Evolutionary conservation across 2,888 invertebrate species (phyloP).

Genomic region (Hydraecia micacea): DNA sequence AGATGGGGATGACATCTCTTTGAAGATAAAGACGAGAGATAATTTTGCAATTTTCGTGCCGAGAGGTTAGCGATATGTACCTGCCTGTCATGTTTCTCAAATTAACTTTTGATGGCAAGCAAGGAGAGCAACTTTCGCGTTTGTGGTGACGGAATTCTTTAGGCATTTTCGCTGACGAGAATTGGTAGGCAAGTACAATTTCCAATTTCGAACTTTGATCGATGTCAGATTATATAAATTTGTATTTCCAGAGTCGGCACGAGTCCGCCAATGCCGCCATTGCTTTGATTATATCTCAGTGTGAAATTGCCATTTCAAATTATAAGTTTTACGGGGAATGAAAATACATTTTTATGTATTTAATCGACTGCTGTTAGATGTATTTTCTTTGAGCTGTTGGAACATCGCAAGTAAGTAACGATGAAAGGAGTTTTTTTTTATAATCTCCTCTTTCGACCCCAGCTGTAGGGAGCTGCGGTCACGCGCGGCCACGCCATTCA

Average conservation of each 20-base stretch:
- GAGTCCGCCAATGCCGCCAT: slow-evolving; percentile 54
- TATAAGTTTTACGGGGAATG: slow-evolving; percentile 49
- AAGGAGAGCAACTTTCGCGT: slow-evolving; percentile 77
- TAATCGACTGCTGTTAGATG: slow-evolving; percentile 37
- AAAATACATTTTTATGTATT: slow-evolving; percentile 36
- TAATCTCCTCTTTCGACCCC: slow-evolving; percentile 76
- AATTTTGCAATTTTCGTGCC: slow-evolving; percentile 89
- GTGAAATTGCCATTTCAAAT: slow-evolving; percentile 60
- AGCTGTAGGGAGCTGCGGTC: slow-evolving; percentile 71
- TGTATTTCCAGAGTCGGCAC: slow-evolving; percentile 64
- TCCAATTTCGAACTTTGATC: slow-evolving; percentile 78
- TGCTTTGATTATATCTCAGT: slow-evolving; percentile 68
- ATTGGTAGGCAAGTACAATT: slow-evolving; percentile 71
- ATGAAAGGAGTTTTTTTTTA: slow-evolving; percentile 73
- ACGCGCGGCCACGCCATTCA: slow-evolving; percentile 74
- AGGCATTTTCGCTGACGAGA: slow-evolving; percentile 68
- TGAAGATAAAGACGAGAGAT: slow-evolving; percentile 89
- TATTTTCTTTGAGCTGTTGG: slow-evolving; percentile 51
- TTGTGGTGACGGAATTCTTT: slow-evolving; percentile 75
- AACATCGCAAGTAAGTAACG: slow-evolving; percentile 69
- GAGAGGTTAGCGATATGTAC: slow-evolving; percentile 84
- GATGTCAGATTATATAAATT: slow-evolving; percentile 73
- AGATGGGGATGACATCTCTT: slow-evolving; percentile 89
- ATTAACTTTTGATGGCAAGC: slow-evolving; percentile 85
- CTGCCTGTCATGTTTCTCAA: slow-evolving; percentile 83